Conservation (phyloP, 30 jellyfish, hydroid and myxozoan genomes). For the Aurelia sp. region DNA sequence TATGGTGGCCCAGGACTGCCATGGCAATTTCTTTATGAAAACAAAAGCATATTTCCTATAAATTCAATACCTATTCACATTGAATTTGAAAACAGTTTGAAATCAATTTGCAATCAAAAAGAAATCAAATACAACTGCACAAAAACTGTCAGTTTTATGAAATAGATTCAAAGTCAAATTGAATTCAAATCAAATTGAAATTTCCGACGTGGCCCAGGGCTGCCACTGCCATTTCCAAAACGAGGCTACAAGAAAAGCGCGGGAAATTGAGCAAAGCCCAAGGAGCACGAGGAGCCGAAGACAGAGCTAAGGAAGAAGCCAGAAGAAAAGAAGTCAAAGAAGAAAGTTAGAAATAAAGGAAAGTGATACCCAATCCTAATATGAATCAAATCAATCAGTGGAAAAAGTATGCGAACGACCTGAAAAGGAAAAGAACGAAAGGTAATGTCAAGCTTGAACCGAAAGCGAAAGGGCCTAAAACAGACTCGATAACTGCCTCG, state of each 20-base stretch:
- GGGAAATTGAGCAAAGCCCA: too few species aligned
- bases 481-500: slow-evolving; percentile 11
- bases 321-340: too few species aligned
- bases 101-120: background rate
- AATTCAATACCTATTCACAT: background rate
- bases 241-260: too few species aligned
- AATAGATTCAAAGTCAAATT: too few species aligned
- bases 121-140: too few species aligned
- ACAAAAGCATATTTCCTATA: background rate
- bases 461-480: background rate
- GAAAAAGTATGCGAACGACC: slow-evolving; percentile 22
- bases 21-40: background rate
- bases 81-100: background rate
- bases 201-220: background rate
- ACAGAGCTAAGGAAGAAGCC: too few species aligned
- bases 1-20: slow-evolving; percentile 62
- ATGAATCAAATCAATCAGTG: slow-evolving; percentile 2
- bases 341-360: too few species aligned
- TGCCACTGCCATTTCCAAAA: slow-evolving; percentile 27
- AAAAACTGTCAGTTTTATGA: too few species aligned
- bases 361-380: background rate
- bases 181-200: too few species aligned
- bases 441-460: background rate
- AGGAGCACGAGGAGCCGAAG: too few species aligned
- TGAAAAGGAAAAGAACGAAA: slow-evolving; percentile 12